Evolutionary conservation across 2,888 invertebrate species (phyloP), one percentile per base, ranked within the genome.

Genomic region (Masnerella sp.): DNA sequence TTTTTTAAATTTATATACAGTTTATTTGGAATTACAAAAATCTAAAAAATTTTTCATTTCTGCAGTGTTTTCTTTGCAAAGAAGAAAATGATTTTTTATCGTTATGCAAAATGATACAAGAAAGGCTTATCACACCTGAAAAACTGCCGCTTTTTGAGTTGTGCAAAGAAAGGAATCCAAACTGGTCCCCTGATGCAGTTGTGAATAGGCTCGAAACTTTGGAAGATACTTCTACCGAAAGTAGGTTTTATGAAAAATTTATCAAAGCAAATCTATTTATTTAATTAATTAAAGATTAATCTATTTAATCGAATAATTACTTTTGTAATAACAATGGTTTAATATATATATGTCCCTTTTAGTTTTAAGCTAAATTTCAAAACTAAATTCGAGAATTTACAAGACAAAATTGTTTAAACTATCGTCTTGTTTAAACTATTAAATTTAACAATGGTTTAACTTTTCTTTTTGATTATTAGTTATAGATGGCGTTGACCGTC

Each of bases 11-110:
- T n/a, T n/a, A n/a, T n/a, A n/a, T n/a, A n/a, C n/a, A n/a, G n/a
- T n/a, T n/a, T n/a, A n/a, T n/a, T n/a, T n/a, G n/a, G n/a, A 12
- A 2, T 34, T 5, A 12, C 3, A 12, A 8, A 12, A 4, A 34
- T 34, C 3, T 34, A 4, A 8, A 7, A 34, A 12, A 2, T 8
- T 14, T 5, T 64, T 43, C 28, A 43, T 40, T 61, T 68, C 80
- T 91, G 28, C 85, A 96, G 96, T 96, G 97, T 86, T 98, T 97
- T 86, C 93, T 95, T 80, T 97, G 97, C 88, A 92, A 92, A 81
- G 94, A 94, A 1, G 94, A 95, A 87, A 89, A 88, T 32, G 96
- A 96, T 78, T 96, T 96, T 85, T 91, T 93, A 80, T 91, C 92
- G 62, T 88, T 96, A 77, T 95, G 95, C 82, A 88, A 87, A 75